Evolutionary conservation across 2,888 invertebrate genomes (phyloP).

Genomic region (Agonum fuliginosum): DNA sequence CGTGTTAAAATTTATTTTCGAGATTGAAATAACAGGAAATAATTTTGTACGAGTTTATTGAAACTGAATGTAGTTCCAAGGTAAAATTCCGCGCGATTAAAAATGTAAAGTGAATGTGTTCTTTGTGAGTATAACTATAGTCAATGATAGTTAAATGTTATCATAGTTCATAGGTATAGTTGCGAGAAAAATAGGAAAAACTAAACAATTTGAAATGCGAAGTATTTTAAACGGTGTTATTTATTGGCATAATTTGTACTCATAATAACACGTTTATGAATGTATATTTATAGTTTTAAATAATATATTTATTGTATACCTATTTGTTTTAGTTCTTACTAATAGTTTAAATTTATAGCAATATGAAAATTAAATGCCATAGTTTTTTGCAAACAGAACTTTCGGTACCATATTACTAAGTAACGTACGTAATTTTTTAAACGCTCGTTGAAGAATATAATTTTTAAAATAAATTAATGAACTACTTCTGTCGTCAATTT

Average conservation of each 20-base stretch:
- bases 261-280: background rate
- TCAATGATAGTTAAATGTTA: constrained; percentile 11
- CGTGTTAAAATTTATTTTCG: background rate
- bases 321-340: too few species aligned
- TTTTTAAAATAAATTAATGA: too few species aligned
- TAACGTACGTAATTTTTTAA: too few species aligned
- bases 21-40: constrained; percentile 39
- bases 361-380: too few species aligned
- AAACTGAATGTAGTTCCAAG: constrained; percentile 35
- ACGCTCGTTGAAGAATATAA: too few species aligned
- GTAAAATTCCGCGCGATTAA: constrained; percentile 34
- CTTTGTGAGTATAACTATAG: background rate
- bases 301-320: too few species aligned
- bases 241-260: background rate
- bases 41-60: constrained; percentile 29
- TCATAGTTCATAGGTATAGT: background rate
- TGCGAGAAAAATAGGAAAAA: background rate
- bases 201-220: background rate
- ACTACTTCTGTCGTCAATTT: background rate
- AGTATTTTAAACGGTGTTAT: background rate
- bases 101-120: constrained; percentile 46
- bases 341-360: too few species aligned
- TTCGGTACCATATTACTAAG: too few species aligned
- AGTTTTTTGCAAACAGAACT: too few species aligned
- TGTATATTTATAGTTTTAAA: background rate